Evolutionary conservation across 2,888 invertebrate genomes (phyloP), one percentile per base, ranked within the genome.

Genomic region (Xestia c-nigrum): DNA sequence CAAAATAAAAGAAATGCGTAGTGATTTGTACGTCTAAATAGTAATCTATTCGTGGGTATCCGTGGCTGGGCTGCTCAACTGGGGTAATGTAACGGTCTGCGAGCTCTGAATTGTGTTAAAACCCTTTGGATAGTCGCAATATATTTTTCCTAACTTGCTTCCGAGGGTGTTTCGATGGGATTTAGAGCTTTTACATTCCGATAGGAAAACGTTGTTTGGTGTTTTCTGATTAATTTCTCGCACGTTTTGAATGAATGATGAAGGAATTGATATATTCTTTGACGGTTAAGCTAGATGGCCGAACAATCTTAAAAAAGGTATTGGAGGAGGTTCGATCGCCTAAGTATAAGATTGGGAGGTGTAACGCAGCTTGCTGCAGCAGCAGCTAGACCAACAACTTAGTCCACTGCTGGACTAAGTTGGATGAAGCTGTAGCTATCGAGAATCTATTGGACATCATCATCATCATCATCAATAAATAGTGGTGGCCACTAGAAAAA

Each of bases 61-160:
- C 73, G 72, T 47, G 85, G 87, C 74, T 63, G 83, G 83, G 76
- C 66, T 78, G 72, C 83, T 83, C 87, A 70, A 76, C 76, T 77
- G 71, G 83, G 83, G 85, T 85, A 87, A 88, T 87, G 78, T 87
- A 77, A 88, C 83, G 87, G 81, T 83, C 85, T 72, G 74, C 77
- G 76, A 77, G 68, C 68, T 67, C 79, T 87, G 87, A 88, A 87
- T 87, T 87, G 87, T 88, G 83, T 88, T 83, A 87, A 83, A 88
- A 87, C 87, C 85, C 71, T 88, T 88, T 81, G 77, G 76, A 83
- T 88, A 81, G 80, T 83, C 68, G 76, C 88, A 77, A 88, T 88
- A 83, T 88, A 83, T 87, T 87, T 87, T 88, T 85, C 76, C 57
- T 72, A 83, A 87, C 67, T 78, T 69, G 83, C 74, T 64, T 79